A percentile compares a stretch with the other conserved stretches of the same genome.
Evolutionary conservation across 1,140 invertebrate species (phyloP).

Genomic region (Ericerus pela): DNA sequence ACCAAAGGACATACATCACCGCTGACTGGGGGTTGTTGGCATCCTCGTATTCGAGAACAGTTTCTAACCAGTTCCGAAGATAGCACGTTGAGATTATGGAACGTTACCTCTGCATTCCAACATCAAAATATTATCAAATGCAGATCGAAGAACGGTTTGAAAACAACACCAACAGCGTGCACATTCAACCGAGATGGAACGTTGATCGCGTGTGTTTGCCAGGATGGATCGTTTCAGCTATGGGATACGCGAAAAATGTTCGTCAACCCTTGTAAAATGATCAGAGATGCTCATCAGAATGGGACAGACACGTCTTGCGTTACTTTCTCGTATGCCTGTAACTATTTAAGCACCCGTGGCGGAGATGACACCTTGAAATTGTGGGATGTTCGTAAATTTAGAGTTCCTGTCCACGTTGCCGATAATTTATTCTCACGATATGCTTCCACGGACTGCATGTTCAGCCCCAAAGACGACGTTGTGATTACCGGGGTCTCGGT

Average conservation of each 20-base stretch:
- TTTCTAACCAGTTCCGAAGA: conserved; percentile 91
- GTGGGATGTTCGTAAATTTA: conserved; percentile 82
- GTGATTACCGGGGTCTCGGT: conserved; percentile 78
- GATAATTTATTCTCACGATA: conserved; percentile 56
- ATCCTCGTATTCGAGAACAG: conserved; percentile 78
- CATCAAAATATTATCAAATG: conserved; percentile 83
- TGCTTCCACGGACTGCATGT: conserved; percentile 40
- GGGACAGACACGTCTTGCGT: conserved; percentile 70
- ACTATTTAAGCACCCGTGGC: conserved; percentile 60
- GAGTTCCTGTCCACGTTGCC: conserved; percentile 53
- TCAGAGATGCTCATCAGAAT: conserved; percentile 67
- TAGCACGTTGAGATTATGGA: conserved; percentile 83
- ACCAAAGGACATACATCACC: conserved; percentile 94
- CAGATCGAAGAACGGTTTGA: conserved; percentile 69
- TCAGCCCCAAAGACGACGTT: conserved; percentile 84
- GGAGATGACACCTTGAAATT: conserved; percentile 90
- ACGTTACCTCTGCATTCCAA: conserved; percentile 54
- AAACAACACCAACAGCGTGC: conserved; percentile 73
- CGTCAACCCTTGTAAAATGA: conserved; percentile 58
- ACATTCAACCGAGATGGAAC: conserved; percentile 75
- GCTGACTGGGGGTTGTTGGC: conserved; percentile 82
- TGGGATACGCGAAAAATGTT: conserved; percentile 85
- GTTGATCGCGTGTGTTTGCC: conserved; percentile 75
- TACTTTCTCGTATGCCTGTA: conserved; percentile 75
- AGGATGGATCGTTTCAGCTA: conserved; percentile 92